phyloP scores from a whole-genome alignment of 1,140 invertebrate species.

The Pollicipes pollicipes region DNA sequence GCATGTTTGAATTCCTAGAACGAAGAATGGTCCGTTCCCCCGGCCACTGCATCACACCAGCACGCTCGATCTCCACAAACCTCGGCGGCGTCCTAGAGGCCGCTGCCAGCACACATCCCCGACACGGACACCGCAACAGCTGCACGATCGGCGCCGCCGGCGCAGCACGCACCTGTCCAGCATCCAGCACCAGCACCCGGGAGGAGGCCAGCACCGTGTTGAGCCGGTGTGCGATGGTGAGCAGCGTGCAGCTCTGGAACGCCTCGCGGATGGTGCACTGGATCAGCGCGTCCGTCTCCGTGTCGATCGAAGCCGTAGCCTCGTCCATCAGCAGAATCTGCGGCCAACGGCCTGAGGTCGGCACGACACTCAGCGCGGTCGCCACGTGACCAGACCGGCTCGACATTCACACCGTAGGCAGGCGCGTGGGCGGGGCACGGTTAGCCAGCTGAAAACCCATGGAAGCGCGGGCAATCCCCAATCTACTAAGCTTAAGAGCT shows the following conservation, averaged over 20 bases:
- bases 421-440: slow-evolving; percentile 7
- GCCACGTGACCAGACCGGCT: neutral
- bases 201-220: slow-evolving; percentile 14
- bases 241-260: slow-evolving; percentile 33
- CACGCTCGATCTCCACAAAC: too few relatives aligned
- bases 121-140: too few relatives aligned
- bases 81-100: too few relatives aligned
- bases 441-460: neutral
- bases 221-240: slow-evolving; percentile 34
- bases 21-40: too few relatives aligned
- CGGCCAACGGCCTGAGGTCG: slow-evolving; percentile 26
- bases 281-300: slow-evolving; percentile 41
- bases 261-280: slow-evolving; percentile 42
- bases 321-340: slow-evolving; percentile 35
- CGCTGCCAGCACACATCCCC: too few relatives aligned
- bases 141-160: too few relatives aligned
- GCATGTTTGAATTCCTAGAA: too few relatives aligned
- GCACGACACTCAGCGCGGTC: neutral
- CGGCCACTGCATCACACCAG: too few relatives aligned
- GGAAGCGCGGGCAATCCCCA: slow-evolving; percentile 3
- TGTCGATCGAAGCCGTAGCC: slow-evolving; percentile 37
- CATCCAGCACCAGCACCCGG: slow-evolving; percentile 15
- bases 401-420: slow-evolving; percentile 6
- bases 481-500: too few relatives aligned
- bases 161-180: slow-evolving; percentile 31